These are phyloP conservation scores for Cydia fagiglandana DNA, from an alignment of 1,140 invertebrate species.

Conservation along the genomic window DNA sequence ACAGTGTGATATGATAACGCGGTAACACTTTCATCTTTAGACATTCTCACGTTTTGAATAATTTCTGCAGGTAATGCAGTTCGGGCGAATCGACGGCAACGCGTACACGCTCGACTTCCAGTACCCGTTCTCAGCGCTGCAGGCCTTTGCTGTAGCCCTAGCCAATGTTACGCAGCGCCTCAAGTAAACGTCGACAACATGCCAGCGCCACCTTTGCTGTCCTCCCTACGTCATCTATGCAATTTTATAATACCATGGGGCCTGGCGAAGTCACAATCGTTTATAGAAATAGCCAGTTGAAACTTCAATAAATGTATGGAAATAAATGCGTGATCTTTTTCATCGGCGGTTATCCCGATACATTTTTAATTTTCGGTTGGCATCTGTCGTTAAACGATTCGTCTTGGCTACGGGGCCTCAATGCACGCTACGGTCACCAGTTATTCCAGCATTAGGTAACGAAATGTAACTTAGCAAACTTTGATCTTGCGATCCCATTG, in stretches of 20 bases:
- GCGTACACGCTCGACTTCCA: constrained; percentile 99
- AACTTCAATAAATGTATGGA: no score
- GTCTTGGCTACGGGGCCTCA: no score
- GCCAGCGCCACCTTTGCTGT: neutral
- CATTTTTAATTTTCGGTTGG: no score
- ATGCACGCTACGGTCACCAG: neutral
- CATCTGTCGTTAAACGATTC: no score
- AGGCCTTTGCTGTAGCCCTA: constrained; percentile 98
- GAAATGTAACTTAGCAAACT: no score
- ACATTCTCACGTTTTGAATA: neutral
- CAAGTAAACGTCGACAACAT: constrained; percentile 85
- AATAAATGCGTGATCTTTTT: no score
- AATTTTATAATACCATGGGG: neutral
- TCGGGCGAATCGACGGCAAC: constrained; percentile 98
- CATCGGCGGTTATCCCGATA: no score
- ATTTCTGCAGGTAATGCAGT: constrained; percentile 96
- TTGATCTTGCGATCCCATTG: no score
- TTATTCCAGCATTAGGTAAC: no score
- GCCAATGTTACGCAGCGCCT: constrained; percentile 99
- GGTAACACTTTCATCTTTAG: neutral
- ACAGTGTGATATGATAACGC: neutral
- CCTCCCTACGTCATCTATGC: neutral
- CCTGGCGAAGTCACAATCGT: no score
- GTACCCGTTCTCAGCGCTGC: constrained; percentile 98
- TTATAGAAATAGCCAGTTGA: no score